These are phyloP conservation scores for Deroptyus accipitrinus DNA, from an alignment of 2,113 vertebrate genomes.

Conservation along the genomic window DNA sequence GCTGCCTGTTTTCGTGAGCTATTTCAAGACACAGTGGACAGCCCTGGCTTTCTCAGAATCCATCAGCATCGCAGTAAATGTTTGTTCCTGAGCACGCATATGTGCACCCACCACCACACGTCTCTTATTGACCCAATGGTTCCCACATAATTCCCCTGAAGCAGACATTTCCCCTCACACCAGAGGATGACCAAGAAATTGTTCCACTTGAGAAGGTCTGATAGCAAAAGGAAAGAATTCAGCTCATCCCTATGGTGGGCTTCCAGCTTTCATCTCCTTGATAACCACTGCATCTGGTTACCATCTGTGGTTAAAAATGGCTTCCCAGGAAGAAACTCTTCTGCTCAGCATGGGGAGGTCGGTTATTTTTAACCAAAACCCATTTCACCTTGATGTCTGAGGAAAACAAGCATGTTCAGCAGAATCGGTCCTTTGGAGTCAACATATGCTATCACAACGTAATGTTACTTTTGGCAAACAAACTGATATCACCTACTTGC, in stretches of 20 bases:
- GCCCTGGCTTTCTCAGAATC: slow-evolving; percentile 45
- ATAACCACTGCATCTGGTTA: neutral
- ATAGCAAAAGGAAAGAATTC: slow-evolving; percentile 22
- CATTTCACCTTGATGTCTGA: neutral
- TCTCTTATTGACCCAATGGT: neutral
- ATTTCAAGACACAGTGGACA: neutral
- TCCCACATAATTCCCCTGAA: neutral
- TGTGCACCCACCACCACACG: fast-evolving
- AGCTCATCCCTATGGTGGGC: neutral
- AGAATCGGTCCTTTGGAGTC: neutral
- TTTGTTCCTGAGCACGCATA: neutral
- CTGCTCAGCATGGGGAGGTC: neutral
- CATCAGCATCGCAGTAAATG: neutral
- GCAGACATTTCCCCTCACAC: neutral
- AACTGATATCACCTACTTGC: slow-evolving; percentile 38
- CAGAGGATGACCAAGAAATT: neutral
- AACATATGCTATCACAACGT: neutral
- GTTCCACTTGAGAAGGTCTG: neutral
- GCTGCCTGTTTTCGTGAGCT: slow-evolving; percentile 42
- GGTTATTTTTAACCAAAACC: slow-evolving; percentile 13
- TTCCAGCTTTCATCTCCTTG: slow-evolving; percentile 6
- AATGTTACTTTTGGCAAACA: slow-evolving; percentile 43
- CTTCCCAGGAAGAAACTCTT: slow-evolving; percentile 8
- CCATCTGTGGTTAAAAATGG: neutral
- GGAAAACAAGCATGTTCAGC: slow-evolving; percentile 27